A percentile compares a stretch with the other conserved stretches of the same genome.
Conservation (phyloP, 2,797 vertebrate species). For the Tenualosa thibaudeaui region DNA sequence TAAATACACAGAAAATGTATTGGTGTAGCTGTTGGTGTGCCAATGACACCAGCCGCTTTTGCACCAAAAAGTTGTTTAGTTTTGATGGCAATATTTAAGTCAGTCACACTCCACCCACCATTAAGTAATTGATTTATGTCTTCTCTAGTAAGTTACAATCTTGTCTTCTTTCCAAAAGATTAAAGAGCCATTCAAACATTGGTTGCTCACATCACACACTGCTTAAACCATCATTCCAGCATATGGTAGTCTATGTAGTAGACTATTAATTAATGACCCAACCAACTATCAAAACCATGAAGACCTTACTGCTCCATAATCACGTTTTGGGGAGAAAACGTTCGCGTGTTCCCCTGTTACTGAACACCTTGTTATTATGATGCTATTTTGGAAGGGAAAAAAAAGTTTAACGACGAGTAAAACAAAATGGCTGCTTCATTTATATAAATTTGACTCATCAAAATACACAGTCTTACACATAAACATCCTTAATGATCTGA, state of each 20-base stretch:
- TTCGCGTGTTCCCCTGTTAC: too few relatives aligned
- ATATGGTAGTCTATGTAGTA: not conserved
- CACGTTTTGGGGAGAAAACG: too few relatives aligned
- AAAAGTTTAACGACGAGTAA: constrained; percentile 4
- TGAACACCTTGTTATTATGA: not conserved
- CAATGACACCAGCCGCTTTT: not conserved
- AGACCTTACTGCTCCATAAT: not conserved
- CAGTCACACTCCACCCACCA: not conserved
- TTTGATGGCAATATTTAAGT: not conserved
- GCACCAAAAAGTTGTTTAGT: not conserved
- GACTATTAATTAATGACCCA: not conserved
- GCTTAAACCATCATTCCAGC: not conserved
- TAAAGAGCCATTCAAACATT: not conserved
- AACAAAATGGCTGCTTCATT: constrained; percentile 15
- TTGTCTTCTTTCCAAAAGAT: not conserved
- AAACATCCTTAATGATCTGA: not conserved
- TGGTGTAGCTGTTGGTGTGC: not conserved
- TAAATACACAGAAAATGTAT: not conserved
- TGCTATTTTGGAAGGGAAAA: not conserved
- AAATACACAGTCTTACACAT: not conserved
- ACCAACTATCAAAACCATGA: not conserved
- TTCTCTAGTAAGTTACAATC: not conserved
- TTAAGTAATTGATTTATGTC: not conserved
- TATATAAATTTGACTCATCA: not conserved
- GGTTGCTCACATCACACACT: not conserved